phyloP scores from a whole-genome alignment of 1,140 invertebrate species.

The Sycophila sp. region DNA sequence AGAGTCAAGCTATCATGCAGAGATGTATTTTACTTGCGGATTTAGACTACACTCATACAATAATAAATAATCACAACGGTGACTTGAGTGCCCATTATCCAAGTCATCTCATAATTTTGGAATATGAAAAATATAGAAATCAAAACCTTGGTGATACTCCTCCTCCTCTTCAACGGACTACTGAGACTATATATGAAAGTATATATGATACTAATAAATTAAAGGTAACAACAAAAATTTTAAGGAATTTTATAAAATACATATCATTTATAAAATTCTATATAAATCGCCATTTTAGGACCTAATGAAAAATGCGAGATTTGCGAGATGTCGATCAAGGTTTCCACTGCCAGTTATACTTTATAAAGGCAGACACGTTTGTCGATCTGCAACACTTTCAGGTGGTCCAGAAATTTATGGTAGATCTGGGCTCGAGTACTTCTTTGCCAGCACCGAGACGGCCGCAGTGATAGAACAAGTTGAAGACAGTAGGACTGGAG shows the following conservation, averaged over 20 bases:
- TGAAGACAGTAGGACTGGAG: slow-evolving; percentile 51
- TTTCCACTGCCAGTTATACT: slow-evolving; percentile 85
- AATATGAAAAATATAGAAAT: slow-evolving; percentile 70
- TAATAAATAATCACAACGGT: slow-evolving; percentile 75
- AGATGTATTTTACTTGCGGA: slow-evolving; percentile 72
- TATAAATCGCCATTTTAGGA: slow-evolving; percentile 56
- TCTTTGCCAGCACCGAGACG: slow-evolving; percentile 60
- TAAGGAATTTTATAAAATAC: too few relatives aligned
- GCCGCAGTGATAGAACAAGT: slow-evolving; percentile 40
- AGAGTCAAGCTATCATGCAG: slow-evolving; percentile 73
- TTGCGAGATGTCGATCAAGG: slow-evolving; percentile 76
- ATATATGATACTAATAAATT: slow-evolving; percentile 71
- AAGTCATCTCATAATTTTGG: slow-evolving; percentile 76
- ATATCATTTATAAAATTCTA: neutral
- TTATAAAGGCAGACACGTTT: slow-evolving; percentile 79
- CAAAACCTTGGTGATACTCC: slow-evolving; percentile 51
- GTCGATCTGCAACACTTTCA: slow-evolving; percentile 76
- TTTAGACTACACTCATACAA: slow-evolving; percentile 72
- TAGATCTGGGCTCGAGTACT: slow-evolving; percentile 71
- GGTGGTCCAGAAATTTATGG: slow-evolving; percentile 81
- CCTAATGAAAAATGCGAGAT: slow-evolving; percentile 72
- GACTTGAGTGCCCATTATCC: slow-evolving; percentile 82
- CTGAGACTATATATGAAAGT: slow-evolving; percentile 72
- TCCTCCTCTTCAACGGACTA: slow-evolving; percentile 58
- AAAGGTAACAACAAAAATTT: too few relatives aligned